These are phyloP conservation scores for Cossypha caffra DNA, from an alignment of 2,797 vertebrate genomes.

Conservation along the genomic window DNA sequence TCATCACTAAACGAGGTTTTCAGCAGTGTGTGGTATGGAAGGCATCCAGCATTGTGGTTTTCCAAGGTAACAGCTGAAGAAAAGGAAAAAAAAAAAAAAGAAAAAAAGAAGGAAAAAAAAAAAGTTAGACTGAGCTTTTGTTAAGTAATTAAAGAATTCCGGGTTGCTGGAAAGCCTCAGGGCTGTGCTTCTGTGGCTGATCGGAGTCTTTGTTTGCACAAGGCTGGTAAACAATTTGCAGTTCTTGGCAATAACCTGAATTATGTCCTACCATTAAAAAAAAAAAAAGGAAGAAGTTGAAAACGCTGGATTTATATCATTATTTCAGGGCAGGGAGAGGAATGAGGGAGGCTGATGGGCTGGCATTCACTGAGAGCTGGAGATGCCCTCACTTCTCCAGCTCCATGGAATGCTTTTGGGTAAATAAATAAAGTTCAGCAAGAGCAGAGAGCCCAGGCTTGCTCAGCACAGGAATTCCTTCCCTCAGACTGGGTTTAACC, in stretches of 20 bases:
- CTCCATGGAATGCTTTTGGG: background rate
- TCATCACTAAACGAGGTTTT: background rate
- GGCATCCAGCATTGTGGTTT: slow-evolving; percentile 28
- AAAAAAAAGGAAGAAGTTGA: background rate
- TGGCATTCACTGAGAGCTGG: rapidly evolving
- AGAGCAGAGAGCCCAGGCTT: background rate
- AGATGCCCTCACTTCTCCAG: background rate
- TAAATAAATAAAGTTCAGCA: background rate
- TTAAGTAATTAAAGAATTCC: slow-evolving; percentile 61
- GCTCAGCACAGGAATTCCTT: background rate
- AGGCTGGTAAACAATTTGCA: slow-evolving; percentile 45
- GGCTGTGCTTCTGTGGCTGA: slow-evolving; percentile 20
- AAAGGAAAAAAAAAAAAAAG: background rate
- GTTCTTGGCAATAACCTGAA: slow-evolving; percentile 50
- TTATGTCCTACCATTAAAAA: background rate
- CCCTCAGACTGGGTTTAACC: background rate
- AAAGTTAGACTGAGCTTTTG: slow-evolving; percentile 1
- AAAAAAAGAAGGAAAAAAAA: background rate
- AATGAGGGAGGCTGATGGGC: background rate
- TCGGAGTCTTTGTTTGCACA: background rate
- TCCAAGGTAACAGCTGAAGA: background rate
- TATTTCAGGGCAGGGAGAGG: background rate
- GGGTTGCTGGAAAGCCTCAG: slow-evolving; percentile 38
- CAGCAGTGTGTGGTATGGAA: slow-evolving; percentile 1
- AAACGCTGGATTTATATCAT: background rate